Evolutionary conservation across 2,797 vertebrate species (phyloP), one percentile per base, ranked within the genome.

Genomic region (Acanthurus tractus): DNA sequence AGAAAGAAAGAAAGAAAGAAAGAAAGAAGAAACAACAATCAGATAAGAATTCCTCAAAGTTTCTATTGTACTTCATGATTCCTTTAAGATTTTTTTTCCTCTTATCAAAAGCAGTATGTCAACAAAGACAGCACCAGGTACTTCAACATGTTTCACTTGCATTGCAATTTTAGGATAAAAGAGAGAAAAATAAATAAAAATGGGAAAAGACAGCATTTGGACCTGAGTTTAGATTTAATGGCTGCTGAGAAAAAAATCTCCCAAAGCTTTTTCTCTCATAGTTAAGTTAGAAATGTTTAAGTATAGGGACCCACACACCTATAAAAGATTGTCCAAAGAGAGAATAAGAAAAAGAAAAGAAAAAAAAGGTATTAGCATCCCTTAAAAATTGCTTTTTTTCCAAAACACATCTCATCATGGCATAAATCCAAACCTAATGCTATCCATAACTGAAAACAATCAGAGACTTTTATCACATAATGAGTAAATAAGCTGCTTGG

Each of bases 341-440:
- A 34, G 29, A 34, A 34, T 7, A 34, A 7, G 29, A 34, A 34
- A 34, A 63, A 45, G 23, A 42, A 38, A 81, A 52, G 44, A 77
- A 50, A 48, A 75, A 56, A 53, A 50, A 78, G 36, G 11, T 38
- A 10, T 70, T 53, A 71, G 38, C 29, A 6, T 34, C 29, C 22
- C 8, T 78, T 72, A 71, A 70, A 25, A 49, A 58, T 75, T 48
- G 45, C 59, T 45, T 74, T 72, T 45, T 74, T 72, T 74, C 9
- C 55, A 34, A 34, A 34, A 34, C 29, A 48, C 17, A 17, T 74
- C 49, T 81, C 67, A 72, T 63, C 36, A 77, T 2, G 6, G 59
- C 72, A 85, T 76, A 69, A 79, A 84, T 84, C 79, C 17, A 46
- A 82, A 78, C 49, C 36, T 12, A 38, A 49, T 25, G 3, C 18